phyloP scores from a whole-genome alignment of 1,140 invertebrate species.

The Rhagoletis pomonella region DNA sequence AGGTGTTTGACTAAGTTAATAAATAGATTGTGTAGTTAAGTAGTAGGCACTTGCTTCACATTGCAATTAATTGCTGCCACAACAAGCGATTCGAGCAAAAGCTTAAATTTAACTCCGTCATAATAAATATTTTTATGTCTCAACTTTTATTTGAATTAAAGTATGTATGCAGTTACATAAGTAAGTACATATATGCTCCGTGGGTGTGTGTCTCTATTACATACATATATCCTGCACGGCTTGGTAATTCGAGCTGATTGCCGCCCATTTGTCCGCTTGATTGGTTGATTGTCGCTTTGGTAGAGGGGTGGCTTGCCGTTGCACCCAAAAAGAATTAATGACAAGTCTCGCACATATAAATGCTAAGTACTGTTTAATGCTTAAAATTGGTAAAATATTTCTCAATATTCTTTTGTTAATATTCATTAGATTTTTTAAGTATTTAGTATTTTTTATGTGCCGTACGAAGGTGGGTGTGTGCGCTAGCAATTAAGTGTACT shows the following conservation, averaged over 20 bases:
- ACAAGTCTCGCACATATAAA: not conserved
- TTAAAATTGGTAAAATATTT: not conserved
- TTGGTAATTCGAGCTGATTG: constrained; percentile 37
- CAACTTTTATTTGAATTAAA: not conserved
- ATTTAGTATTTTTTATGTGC: not conserved
- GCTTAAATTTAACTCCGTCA: not conserved
- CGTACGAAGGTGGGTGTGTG: not conserved
- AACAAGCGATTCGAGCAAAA: constrained; percentile 34
- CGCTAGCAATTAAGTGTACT: not conserved
- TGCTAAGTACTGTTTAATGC: not conserved
- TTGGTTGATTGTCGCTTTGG: not conserved
- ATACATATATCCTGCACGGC: not conserved
- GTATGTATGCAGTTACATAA: not conserved
- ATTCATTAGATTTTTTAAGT: not conserved
- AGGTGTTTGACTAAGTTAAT: not conserved
- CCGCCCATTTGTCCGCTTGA: constrained; percentile 37
- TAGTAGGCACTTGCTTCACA: constrained; percentile 13
- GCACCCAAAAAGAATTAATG: not conserved
- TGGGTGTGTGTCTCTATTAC: not conserved
- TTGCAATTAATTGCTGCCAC: constrained; percentile 33
- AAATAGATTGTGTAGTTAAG: not conserved
- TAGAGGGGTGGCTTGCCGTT: not conserved
- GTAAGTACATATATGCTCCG: not conserved
- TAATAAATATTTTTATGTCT: constrained; percentile 6
- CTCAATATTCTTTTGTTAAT: constrained; percentile 1